These are phyloP conservation scores for Gallinago solitaria DNA, from an alignment of 2,797 vertebrate genomes.

Conservation along the genomic window DNA sequence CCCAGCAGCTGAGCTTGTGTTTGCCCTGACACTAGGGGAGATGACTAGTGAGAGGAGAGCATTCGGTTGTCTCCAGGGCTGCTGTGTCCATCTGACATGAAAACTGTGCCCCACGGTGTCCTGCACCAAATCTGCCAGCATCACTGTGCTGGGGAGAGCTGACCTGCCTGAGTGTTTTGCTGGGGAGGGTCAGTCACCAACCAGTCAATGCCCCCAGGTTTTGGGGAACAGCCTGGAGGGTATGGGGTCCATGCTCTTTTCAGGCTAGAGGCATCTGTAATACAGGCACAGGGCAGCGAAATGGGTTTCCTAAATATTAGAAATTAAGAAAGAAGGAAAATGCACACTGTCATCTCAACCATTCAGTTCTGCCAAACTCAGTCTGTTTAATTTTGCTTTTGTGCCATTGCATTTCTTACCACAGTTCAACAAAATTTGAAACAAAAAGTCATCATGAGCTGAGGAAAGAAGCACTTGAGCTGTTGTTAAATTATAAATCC, in stretches of 20 bases:
- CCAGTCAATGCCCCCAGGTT: not conserved
- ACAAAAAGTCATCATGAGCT: not conserved
- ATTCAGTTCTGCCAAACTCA: not conserved
- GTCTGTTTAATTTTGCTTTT: not conserved
- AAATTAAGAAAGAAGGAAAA: not conserved
- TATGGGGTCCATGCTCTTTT: not conserved
- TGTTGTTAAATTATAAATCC: not conserved
- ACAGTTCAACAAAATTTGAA: not conserved
- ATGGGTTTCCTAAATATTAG: not conserved
- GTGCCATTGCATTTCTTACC: not conserved
- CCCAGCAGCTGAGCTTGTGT: not conserved
- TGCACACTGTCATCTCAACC: not conserved
- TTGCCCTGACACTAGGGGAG: not conserved
- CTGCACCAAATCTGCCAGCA: not conserved
- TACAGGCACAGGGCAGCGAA: not conserved
- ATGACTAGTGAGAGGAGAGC: not conserved
- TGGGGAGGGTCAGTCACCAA: not conserved
- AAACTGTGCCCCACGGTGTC: not conserved
- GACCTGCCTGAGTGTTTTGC: not conserved
- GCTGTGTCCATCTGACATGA: not conserved
- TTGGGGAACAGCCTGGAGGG: not conserved
- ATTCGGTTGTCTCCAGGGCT: not conserved
- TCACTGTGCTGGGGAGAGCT: rapidly evolving
- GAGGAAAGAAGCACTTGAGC: not conserved
- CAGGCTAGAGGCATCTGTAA: not conserved